Percentiles rank a stretch among this genome's conserved stretches.
Evolutionary conservation across 2,113 vertebrate genomes (phyloP).

Genomic region (Mohoua ochrocephala): DNA sequence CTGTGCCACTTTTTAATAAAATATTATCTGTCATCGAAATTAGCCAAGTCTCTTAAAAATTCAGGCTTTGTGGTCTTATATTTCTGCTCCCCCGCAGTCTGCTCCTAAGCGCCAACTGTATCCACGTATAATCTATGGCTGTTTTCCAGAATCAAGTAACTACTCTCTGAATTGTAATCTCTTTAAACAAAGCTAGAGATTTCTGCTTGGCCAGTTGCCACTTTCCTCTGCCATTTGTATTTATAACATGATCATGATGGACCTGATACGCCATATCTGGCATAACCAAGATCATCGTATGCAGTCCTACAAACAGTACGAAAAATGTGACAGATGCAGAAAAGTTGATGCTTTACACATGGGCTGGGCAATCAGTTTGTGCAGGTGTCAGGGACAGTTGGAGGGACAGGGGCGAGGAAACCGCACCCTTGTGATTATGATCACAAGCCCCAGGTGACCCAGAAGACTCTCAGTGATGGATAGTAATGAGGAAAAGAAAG

Average conservation of each 20-base stretch:
- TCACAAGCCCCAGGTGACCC: not conserved
- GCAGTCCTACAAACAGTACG: not conserved
- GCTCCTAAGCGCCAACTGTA: not conserved
- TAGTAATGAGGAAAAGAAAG: slow-evolving; percentile 7
- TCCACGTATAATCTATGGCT: not conserved
- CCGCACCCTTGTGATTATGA: not conserved
- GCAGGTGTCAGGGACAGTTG: not conserved
- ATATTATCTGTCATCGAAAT: slow-evolving; percentile 25
- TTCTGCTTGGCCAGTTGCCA: slow-evolving; percentile 31
- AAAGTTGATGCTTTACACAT: not conserved
- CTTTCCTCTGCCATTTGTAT: not conserved
- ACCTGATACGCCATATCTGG: not conserved
- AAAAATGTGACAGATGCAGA: not conserved
- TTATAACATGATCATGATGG: not conserved
- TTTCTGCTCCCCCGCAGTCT: not conserved
- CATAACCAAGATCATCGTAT: not conserved
- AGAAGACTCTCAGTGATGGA: not conserved
- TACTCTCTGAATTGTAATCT: not conserved
- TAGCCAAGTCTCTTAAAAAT: slow-evolving; percentile 6
- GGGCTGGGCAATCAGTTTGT: not conserved
- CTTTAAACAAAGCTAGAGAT: not conserved
- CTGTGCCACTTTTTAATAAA: slow-evolving; percentile 13
- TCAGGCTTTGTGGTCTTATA: not conserved
- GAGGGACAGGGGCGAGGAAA: not conserved
- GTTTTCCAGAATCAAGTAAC: not conserved